Percentiles rank a stretch among this genome's conserved stretches.
phyloP scores from a whole-genome alignment of 2,888 invertebrate species.

The Abscondita cerata region DNA sequence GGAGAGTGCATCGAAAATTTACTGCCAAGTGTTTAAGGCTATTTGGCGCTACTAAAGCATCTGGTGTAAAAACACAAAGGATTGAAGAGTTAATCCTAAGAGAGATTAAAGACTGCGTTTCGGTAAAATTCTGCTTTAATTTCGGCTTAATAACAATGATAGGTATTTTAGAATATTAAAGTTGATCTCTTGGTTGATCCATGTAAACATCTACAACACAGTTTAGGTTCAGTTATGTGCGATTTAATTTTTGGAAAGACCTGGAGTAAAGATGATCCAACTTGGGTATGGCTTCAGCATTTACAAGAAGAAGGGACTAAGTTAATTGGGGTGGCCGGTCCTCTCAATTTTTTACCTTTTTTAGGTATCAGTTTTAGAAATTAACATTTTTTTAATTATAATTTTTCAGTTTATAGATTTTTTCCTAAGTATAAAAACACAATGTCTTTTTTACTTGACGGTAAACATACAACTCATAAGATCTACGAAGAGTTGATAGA shows the following conservation, averaged over 20 bases:
- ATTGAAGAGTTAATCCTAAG: slow-evolving; percentile 71
- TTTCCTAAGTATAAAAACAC: slow-evolving; percentile 68
- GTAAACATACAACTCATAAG: slow-evolving; percentile 75
- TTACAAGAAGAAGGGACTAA: slow-evolving; percentile 86
- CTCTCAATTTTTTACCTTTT: slow-evolving; percentile 83
- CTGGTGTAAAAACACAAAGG: slow-evolving; percentile 64
- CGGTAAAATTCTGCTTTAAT: too few species aligned
- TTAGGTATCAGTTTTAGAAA: slow-evolving; percentile 65
- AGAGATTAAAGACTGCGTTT: slow-evolving; percentile 69
- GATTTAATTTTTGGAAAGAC: slow-evolving; percentile 78
- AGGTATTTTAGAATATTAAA: slow-evolving; percentile 38
- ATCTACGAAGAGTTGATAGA: slow-evolving; percentile 74
- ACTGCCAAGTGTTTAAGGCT: slow-evolving; percentile 74
- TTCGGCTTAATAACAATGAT: too few species aligned
- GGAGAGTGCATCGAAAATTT: slow-evolving; percentile 84
- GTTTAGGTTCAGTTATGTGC: slow-evolving; percentile 79
- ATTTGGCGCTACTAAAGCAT: slow-evolving; percentile 73
- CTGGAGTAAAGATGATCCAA: slow-evolving; percentile 71
- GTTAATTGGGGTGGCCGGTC: slow-evolving; percentile 81
- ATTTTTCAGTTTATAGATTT: slow-evolving; percentile 66
- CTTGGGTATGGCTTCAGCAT: slow-evolving; percentile 79
- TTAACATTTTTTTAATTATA: neutral
- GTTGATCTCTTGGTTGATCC: slow-evolving; percentile 58
- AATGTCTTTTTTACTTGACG: slow-evolving; percentile 71
- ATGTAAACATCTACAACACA: slow-evolving; percentile 67